Evolutionary conservation across 2,113 vertebrate species (phyloP).

Genomic region (Peromyscus leucopus): DNA sequence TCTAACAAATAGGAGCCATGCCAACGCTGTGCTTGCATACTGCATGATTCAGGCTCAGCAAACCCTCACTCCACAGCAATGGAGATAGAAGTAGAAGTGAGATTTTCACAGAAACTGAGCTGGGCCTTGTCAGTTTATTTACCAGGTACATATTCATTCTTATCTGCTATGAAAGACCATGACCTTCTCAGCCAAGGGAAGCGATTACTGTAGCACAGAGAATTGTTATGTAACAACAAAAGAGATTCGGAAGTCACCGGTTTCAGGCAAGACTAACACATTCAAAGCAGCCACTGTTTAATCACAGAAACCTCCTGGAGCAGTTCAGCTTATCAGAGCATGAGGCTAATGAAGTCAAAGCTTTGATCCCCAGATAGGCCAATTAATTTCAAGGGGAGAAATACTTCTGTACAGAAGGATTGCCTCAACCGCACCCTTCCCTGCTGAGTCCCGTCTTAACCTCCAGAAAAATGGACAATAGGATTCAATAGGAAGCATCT

Average conservation of each 20-base stretch:
- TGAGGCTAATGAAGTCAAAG: neutral
- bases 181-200: neutral
- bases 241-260: slow-evolving; percentile 4
- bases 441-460: neutral
- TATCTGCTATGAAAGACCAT: neutral
- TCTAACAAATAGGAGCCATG: neutral
- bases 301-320: neutral
- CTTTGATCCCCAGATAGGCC: slow-evolving; percentile 32
- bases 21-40: neutral
- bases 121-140: slow-evolving; percentile 14
- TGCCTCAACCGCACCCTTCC: neutral
- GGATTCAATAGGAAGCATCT: neutral
- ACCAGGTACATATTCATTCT: neutral
- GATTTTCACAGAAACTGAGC: neutral
- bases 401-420: neutral
- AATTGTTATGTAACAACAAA: slow-evolving; percentile 33
- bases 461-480: neutral
- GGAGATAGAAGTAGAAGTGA: neutral
- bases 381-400: slow-evolving; percentile 39
- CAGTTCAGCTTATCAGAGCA: neutral
- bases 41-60: neutral
- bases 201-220: slow-evolving; percentile 20
- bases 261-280: slow-evolving; percentile 37
- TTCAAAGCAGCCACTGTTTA: neutral
- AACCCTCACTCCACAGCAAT: neutral